phyloP scores from a whole-genome alignment of 2,113 vertebrate genomes.

The Onychostruthus taczanowskii region DNA sequence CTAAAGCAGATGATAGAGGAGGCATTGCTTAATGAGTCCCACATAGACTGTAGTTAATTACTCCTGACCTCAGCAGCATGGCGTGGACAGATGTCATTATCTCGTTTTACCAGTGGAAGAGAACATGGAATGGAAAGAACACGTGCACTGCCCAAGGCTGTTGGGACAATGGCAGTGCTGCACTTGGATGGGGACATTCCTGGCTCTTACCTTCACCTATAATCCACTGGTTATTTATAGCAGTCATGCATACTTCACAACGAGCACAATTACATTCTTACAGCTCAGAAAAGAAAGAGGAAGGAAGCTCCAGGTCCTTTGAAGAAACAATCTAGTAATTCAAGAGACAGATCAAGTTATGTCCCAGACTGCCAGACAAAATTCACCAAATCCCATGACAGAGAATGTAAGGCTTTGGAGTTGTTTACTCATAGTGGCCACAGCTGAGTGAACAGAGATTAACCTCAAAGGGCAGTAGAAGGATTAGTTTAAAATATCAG shows the following conservation, averaged over 20 bases:
- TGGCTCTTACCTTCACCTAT: neutral
- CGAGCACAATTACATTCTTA: neutral
- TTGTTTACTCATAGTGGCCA: neutral
- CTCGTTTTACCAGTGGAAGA: neutral
- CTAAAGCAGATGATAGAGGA: neutral
- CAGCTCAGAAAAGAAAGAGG: neutral
- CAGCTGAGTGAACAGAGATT: neutral
- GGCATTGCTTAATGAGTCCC: neutral
- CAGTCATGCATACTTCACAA: neutral
- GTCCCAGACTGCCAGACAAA: neutral
- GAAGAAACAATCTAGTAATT: neutral
- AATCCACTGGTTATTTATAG: conserved; percentile 9
- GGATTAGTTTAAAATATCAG: neutral
- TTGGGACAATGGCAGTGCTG: neutral
- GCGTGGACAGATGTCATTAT: neutral
- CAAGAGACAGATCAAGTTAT: neutral
- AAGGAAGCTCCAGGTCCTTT: neutral
- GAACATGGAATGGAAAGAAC: neutral
- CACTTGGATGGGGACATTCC: neutral
- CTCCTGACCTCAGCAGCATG: neutral
- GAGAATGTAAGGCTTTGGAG: neutral
- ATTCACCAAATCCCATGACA: neutral
- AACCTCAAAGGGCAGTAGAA: neutral
- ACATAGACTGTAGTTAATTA: neutral
- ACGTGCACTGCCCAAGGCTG: neutral